These are phyloP conservation scores for Strigops habroptila DNA, from an alignment of 2,113 vertebrate genomes.

Conservation along the genomic window DNA sequence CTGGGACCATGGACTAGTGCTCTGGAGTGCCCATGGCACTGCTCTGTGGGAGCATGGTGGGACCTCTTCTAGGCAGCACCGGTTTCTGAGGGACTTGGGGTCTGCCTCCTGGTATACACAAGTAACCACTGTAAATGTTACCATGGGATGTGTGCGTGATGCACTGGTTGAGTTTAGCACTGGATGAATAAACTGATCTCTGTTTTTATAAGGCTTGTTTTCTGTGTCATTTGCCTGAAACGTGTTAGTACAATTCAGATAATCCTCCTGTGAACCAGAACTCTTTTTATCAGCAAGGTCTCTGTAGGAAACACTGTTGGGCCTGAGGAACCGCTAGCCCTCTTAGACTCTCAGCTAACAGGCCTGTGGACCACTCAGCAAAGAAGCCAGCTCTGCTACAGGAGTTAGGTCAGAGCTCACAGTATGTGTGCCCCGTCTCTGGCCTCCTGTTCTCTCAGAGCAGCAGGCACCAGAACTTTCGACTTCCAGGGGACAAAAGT, in stretches of 20 bases:
- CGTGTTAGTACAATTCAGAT: neutral
- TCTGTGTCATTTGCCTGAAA: neutral
- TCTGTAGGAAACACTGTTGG: neutral
- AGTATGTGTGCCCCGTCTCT: neutral
- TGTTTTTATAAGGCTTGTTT: neutral
- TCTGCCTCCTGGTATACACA: neutral
- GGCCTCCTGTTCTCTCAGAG: neutral
- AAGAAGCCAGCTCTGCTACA: neutral
- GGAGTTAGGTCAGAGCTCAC: neutral
- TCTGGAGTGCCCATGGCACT: neutral
- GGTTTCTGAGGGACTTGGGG: neutral
- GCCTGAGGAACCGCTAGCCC: neutral
- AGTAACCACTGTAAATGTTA: neutral
- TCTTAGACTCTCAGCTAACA: neutral
- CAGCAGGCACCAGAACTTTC: neutral
- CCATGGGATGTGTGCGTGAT: neutral
- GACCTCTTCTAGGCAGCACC: neutral
- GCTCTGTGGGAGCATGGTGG: neutral
- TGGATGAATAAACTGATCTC: neutral
- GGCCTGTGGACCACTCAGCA: neutral
- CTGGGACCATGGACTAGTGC: neutral
- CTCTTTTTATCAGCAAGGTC: neutral
- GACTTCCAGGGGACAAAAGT: neutral
- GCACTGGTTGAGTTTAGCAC: neutral
- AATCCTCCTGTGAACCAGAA: neutral